Percentiles rank a stretch among this genome's conserved stretches.
Evolutionary conservation across 2,113 vertebrate species (phyloP).

Genomic region (Vireo altiloquus): DNA sequence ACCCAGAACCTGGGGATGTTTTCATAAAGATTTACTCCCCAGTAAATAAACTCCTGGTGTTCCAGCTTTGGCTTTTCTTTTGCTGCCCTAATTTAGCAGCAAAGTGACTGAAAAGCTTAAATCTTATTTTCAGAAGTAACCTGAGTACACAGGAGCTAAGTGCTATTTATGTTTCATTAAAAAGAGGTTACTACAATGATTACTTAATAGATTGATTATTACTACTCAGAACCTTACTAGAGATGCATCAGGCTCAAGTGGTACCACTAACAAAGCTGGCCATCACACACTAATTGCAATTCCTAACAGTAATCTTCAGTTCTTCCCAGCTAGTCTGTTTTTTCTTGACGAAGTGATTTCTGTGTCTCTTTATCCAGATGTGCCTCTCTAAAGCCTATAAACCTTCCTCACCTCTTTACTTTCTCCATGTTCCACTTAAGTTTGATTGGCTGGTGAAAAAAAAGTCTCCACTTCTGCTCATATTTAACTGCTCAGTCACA

Average conservation of each 20-base stretch:
- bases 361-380: slow-evolving; percentile 34
- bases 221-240: not conserved
- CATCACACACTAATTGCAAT: not conserved
- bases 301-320: not conserved
- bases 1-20: not conserved
- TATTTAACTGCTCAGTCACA: not conserved
- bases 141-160: not conserved
- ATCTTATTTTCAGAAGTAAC: not conserved
- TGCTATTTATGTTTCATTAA: not conserved
- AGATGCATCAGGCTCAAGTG: not conserved
- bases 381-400: not conserved
- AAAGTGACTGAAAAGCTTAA: not conserved
- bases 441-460: not conserved
- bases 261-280: not conserved
- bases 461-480: not conserved
- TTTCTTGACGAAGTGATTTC: slow-evolving; percentile 44
- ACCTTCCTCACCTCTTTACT: not conserved
- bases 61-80: not conserved
- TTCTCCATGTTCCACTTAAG: not conserved
- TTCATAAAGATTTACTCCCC: not conserved
- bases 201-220: not conserved
- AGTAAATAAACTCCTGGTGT: not conserved
- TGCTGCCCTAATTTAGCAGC: not conserved
- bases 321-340: slow-evolving; percentile 6
- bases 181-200: not conserved